Conservation (phyloP, 2,113 vertebrate genomes). For the Cygnus atratus region DNA sequence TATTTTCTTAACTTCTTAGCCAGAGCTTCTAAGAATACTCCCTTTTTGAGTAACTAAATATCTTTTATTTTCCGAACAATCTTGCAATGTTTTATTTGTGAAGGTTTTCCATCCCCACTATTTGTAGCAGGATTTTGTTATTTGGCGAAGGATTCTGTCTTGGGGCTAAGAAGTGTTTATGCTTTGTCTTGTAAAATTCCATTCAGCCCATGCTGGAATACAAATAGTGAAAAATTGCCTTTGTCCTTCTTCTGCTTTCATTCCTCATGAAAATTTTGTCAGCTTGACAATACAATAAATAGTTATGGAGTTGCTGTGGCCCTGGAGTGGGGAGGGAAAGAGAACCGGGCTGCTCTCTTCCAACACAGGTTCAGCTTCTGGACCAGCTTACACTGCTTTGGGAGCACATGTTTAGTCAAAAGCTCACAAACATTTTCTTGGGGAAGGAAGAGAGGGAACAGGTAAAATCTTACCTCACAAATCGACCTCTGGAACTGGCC, state of each 20-base stretch:
- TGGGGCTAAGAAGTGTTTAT: not conserved
- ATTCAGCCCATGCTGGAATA: not conserved
- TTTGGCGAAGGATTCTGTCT: not conserved
- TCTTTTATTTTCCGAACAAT: not conserved
- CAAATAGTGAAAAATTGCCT: conserved; percentile 46
- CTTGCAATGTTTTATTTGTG: not conserved
- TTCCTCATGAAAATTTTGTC: conserved; percentile 48
- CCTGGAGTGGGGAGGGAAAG: not conserved
- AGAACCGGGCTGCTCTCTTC: not conserved
- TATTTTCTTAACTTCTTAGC: not conserved
- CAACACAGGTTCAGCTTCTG: fast-evolving
- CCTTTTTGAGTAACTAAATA: not conserved
- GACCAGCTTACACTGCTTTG: not conserved
- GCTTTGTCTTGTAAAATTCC: conserved; percentile 25
- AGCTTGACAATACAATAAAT: conserved; percentile 48
- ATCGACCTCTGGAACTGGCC: not conserved
- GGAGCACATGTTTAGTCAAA: not conserved
- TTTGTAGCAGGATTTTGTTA: conserved; percentile 29
- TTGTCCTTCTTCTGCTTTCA: conserved; percentile 49
- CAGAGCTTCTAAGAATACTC: not conserved
- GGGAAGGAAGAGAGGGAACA: not conserved
- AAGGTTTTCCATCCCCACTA: not conserved
- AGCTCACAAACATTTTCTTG: not conserved
- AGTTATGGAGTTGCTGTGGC: conserved; percentile 7
- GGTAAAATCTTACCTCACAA: not conserved